Percentiles rank a stretch among this genome's conserved stretches.
Conservation (phyloP, 2,888 invertebrate species). For the Lomographa bimaculata region DNA sequence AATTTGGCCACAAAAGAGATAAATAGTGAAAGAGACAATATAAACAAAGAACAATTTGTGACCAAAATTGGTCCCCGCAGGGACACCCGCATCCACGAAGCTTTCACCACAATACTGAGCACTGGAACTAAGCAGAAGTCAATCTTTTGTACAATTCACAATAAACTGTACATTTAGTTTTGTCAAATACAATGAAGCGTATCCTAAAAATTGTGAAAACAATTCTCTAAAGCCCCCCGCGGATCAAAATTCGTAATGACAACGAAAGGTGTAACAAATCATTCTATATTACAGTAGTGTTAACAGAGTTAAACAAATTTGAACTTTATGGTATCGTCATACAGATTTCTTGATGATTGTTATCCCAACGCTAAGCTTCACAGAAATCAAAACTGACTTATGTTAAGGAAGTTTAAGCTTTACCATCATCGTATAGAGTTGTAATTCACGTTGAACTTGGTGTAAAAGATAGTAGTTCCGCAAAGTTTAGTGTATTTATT, state of each 20-base stretch:
- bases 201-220: constrained; percentile 66
- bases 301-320: constrained; percentile 16
- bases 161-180: constrained; percentile 56
- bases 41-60: constrained; percentile 39
- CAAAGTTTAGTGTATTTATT: constrained; percentile 62
- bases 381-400: constrained; percentile 27
- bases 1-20: constrained; percentile 19
- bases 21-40: constrained; percentile 15
- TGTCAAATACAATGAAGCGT: constrained; percentile 59
- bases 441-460: constrained; percentile 30
- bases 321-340: constrained; percentile 26
- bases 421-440: constrained; percentile 30
- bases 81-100: constrained; percentile 55
- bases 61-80: constrained; percentile 42
- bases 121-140: constrained; percentile 60
- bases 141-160: constrained; percentile 61
- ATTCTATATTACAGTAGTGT: constrained; percentile 11
- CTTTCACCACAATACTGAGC: constrained; percentile 58
- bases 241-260: constrained; percentile 63
- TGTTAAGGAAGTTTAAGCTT: constrained; percentile 15
- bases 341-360: constrained; percentile 14
- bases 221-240: constrained; percentile 59
- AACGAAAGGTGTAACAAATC: constrained; percentile 60
- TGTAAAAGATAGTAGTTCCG: constrained; percentile 39
- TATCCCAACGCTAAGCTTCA: constrained; percentile 19